Evolutionary conservation across 2,797 vertebrate species (phyloP).

Genomic region (Pantherophis vulpinus): DNA sequence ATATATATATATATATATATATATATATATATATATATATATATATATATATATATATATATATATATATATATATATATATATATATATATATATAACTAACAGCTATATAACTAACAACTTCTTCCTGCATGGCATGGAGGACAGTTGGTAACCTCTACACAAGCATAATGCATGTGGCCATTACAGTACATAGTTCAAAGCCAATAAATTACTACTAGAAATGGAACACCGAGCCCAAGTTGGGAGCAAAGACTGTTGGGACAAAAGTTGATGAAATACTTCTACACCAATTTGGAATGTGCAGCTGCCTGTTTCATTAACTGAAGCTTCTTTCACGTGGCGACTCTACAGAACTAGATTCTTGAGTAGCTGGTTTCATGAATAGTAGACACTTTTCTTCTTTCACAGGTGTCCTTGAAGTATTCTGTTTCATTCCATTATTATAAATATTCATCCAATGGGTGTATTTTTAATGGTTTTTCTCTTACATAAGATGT

Average conservation of each 20-base stretch:
- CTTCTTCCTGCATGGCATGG: not conserved
- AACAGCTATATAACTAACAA: not conserved
- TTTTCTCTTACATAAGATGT: not conserved
- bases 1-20: not conserved
- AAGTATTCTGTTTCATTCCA: not conserved
- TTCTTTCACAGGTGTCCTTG: not conserved
- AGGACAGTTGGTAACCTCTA: not conserved
- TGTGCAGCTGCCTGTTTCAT: not conserved
- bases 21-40: not conserved
- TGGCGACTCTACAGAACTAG: not conserved
- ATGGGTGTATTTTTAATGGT: not conserved
- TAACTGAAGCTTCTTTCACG: not conserved
- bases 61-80: not conserved
- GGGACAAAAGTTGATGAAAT: not conserved
- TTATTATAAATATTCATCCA: not conserved
- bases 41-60: not conserved
- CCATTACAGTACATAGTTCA: not conserved
- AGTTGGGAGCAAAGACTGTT: not conserved
- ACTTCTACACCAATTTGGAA: not conserved
- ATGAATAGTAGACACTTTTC: not conserved
- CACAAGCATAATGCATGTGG: not conserved
- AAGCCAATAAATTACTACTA: not conserved
- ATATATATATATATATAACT: not conserved
- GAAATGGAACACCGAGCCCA: not conserved
- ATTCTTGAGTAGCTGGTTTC: not conserved